Percentiles rank a stretch among this genome's conserved stretches.
phyloP scores from a whole-genome alignment of 2,888 invertebrate genomes.

The Zootermopsis nevadensis region DNA sequence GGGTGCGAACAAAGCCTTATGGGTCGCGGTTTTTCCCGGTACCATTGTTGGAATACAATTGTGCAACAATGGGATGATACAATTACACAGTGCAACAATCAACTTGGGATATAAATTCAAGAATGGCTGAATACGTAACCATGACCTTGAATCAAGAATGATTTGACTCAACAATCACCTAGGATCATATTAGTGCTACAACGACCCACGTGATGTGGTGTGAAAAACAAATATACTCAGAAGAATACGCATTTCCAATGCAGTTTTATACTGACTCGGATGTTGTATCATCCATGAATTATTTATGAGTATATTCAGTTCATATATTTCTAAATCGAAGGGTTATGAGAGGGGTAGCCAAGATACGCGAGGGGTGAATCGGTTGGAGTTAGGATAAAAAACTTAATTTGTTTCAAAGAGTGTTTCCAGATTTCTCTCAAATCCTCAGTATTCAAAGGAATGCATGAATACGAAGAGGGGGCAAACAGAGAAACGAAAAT shows the following conservation, averaged over 20 bases:
- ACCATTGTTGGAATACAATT: too few relatives aligned
- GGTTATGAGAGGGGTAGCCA: background rate
- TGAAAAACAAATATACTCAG: too few relatives aligned
- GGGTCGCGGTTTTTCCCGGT: too few relatives aligned
- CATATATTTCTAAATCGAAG: constrained; percentile 1
- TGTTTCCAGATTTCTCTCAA: background rate
- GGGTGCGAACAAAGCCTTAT: background rate
- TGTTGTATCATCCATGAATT: constrained; percentile 48
- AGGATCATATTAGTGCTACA: too few relatives aligned
- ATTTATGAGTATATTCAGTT: constrained; percentile 44
- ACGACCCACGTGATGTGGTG: too few relatives aligned
- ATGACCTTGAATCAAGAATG: too few relatives aligned
- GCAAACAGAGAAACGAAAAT: background rate
- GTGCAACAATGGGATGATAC: too few relatives aligned
- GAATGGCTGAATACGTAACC: too few relatives aligned
- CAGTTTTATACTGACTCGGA: constrained; percentile 39
- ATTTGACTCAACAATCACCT: too few relatives aligned
- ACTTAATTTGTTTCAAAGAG: constrained; percentile 28
- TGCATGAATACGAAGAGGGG: background rate
- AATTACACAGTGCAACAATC: too few relatives aligned
- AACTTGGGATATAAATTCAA: too few relatives aligned
- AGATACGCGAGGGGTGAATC: background rate
- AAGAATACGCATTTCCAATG: too few relatives aligned
- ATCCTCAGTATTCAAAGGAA: constrained; percentile 8
- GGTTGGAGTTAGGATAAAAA: background rate